phyloP scores from a whole-genome alignment of 1,140 invertebrate genomes.

The Drosophila takahashii region DNA sequence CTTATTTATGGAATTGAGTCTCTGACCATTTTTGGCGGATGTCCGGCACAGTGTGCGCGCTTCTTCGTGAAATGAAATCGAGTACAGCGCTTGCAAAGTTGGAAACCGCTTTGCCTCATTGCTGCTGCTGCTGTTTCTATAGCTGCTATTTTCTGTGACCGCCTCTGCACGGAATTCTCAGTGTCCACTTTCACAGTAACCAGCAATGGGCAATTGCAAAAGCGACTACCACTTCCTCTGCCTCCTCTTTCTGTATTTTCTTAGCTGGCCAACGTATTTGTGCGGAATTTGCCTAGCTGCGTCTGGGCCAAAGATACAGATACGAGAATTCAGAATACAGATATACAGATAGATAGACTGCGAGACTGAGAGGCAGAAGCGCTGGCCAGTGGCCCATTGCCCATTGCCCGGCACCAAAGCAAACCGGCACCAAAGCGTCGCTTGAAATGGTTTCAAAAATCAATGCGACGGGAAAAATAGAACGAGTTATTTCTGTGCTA shows the following conservation, averaged over 20 bases:
- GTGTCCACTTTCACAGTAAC: conserved; percentile 76
- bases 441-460: conserved; percentile 81
- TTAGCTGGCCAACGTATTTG: conserved; percentile 26
- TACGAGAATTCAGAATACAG: conserved; percentile 13
- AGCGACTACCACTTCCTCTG: conserved; percentile 44
- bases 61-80: conserved; percentile 71
- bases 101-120: conserved; percentile 65
- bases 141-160: conserved; percentile 48
- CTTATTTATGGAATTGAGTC: conserved; percentile 27
- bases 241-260: conserved; percentile 5
- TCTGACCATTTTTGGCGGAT: conserved; percentile 37
- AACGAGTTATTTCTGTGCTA: conserved; percentile 81
- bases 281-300: conserved; percentile 69
- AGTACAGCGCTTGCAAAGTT: conserved; percentile 70
- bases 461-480: conserved; percentile 79
- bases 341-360: conserved; percentile 1
- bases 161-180: conserved; percentile 59
- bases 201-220: conserved; percentile 55
- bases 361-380: conserved; percentile 34
- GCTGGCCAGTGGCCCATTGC: conserved; percentile 27
- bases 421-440: conserved; percentile 66
- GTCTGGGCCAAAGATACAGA: conserved; percentile 63
- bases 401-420: conserved; percentile 22
- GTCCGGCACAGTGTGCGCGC: conserved; percentile 43
- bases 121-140: conserved; percentile 37